Conservation (phyloP, 2,888 invertebrate species). For the Hanleya hanleyi region DNA sequence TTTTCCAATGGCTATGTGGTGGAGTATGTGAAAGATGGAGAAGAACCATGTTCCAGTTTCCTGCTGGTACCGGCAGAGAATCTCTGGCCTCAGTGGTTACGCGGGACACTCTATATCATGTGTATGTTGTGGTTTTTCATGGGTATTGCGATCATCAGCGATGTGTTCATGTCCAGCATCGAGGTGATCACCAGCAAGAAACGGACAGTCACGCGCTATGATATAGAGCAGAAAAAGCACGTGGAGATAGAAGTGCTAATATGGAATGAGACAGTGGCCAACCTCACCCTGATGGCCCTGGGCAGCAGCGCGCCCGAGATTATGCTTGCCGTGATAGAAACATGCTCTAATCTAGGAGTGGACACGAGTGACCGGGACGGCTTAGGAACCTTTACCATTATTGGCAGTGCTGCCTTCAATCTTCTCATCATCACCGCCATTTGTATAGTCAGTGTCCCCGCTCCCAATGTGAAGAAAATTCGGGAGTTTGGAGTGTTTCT, state of each 20-base stretch:
- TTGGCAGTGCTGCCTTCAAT: slow-evolving; percentile 71
- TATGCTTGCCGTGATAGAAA: slow-evolving; percentile 62
- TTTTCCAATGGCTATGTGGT: slow-evolving; percentile 62
- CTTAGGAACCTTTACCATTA: slow-evolving; percentile 70
- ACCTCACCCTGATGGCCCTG: slow-evolving; percentile 69
- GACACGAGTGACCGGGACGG: slow-evolving; percentile 53
- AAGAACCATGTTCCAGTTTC: slow-evolving; percentile 57
- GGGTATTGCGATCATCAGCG: slow-evolving; percentile 69
- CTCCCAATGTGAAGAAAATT: slow-evolving; percentile 53
- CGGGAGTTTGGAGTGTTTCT: slow-evolving; percentile 67
- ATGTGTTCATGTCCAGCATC: slow-evolving; percentile 70
- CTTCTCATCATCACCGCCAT: slow-evolving; percentile 68
- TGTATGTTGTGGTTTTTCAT: slow-evolving; percentile 67
- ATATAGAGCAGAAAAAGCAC: slow-evolving; percentile 61
- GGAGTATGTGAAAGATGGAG: slow-evolving; percentile 45
- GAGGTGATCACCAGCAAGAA: slow-evolving; percentile 70
- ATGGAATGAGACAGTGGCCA: slow-evolving; percentile 72
- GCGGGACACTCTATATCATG: slow-evolving; percentile 65
- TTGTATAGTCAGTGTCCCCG: slow-evolving; percentile 62
- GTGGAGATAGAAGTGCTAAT: slow-evolving; percentile 63
- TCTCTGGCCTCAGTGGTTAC: slow-evolving; percentile 58
- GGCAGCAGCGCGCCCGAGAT: slow-evolving; percentile 71
- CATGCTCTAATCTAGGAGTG: slow-evolving; percentile 39
- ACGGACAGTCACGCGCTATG: slow-evolving; percentile 60
- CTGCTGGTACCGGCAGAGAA: slow-evolving; percentile 70